A percentile compares a stretch with the other conserved stretches of the same genome.
Evolutionary conservation across 1,140 invertebrate species (phyloP).

Genomic region (Phocides pigmalion): DNA sequence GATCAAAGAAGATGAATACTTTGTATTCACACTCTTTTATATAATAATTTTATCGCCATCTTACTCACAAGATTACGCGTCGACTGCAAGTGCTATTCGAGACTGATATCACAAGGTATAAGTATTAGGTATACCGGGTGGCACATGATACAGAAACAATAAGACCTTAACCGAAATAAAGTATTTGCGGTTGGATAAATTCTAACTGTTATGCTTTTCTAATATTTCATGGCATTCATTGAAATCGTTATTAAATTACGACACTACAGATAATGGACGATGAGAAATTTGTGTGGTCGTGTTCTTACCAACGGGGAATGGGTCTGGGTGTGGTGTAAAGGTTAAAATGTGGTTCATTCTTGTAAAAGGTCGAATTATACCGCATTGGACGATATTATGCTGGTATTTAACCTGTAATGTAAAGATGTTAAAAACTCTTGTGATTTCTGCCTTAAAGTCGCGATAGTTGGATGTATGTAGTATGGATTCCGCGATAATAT

Average conservation of each 20-base stretch:
- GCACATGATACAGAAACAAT: not conserved
- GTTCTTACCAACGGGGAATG: slow-evolving; percentile 27
- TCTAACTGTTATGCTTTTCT: slow-evolving; percentile 19
- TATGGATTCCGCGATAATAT: no score
- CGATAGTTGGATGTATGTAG: no score
- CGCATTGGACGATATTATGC: not conserved
- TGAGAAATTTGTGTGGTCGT: slow-evolving; percentile 27
- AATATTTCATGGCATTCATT: slow-evolving; percentile 19
- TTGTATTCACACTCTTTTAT: no score
- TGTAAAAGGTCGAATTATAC: slow-evolving; percentile 38
- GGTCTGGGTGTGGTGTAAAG: slow-evolving; percentile 47
- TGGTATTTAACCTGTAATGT: no score
- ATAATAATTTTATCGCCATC: no score
- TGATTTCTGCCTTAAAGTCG: no score
- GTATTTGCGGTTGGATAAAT: not conserved
- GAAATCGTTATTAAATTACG: slow-evolving; percentile 23
- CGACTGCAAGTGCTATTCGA: no score
- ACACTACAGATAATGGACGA: slow-evolving; percentile 12
- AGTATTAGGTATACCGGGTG: no score
- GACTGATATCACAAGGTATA: no score
- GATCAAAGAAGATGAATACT: no score
- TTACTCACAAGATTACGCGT: no score
- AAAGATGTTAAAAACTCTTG: no score
- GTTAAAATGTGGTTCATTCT: slow-evolving; percentile 47
- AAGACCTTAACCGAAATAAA: not conserved